Base-by-base conservation (phyloP, 2,888 invertebrate species). In the Monochamus alternatus region DNA sequence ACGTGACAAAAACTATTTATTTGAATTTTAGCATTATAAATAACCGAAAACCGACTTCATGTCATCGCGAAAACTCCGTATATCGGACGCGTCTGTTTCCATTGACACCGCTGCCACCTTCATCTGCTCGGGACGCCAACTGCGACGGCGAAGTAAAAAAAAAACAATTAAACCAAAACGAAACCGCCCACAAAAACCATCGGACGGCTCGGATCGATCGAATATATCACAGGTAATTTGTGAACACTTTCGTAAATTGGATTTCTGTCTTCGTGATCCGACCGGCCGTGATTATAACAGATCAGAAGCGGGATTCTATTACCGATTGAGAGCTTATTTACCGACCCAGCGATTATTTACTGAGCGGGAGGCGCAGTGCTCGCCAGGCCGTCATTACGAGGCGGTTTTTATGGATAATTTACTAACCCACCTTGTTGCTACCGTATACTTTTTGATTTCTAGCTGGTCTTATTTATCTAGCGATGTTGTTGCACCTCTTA, bases 171-270 rank as follows among this genome's bases (percentile, higher is more conserved):
- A 66, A 66, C 32, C 32, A 32, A 44, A 55, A 22, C 51, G 8
- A 66, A 66, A 32, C 10, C 12, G 9, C 66, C 31, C 51, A 52
- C 44, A 76, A 76, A 79, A 74, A 75, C 63, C 69, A 63, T 70
- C 47, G 72, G 70, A 75, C 44, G 75, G 74, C 74, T 77, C 70
- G 74, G 77, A 79, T 75, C 77, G 78, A 81, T 81, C 78, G 79
- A 78, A 77, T 80, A 81, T 80, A 79, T 81, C 81, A 81, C 81
- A 81, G 80, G 81, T 83, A 84, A 85, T 85, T 85, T 84, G 83
- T 84, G 83, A 85, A 84, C 82, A 82, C 83, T 82, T 82, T 83
- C 77, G 82, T 83, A 85, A 85, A 85, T 84, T 85, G 84, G 85
- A 84, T 84, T 85, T 83, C 82, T 73, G 75, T 66, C 58, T 74